Evolutionary conservation across 2,797 vertebrate genomes (phyloP), one percentile per base, ranked within the genome.

Genomic region (Pygocentrus nattereri): DNA sequence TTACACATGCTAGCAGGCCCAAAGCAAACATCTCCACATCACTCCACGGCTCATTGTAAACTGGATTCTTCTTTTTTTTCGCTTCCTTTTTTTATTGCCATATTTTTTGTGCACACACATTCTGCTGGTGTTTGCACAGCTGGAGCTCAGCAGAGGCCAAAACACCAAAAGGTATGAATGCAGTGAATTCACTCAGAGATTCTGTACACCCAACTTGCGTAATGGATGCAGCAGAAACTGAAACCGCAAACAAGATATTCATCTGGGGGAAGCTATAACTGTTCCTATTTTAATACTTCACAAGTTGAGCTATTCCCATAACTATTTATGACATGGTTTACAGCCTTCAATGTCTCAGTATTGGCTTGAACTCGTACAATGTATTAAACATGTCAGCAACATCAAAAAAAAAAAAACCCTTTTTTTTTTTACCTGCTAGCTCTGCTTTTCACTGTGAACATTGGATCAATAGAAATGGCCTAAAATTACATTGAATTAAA

Each of bases 101-200:
- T 75, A 76, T 44, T 56, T 44, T 80, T 71, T 64, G 34, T 44
- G 34, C 68, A 79, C 44, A 62, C 69, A 52, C 44, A 34, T 50
- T 41, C 58, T 65, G 50, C 2, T 5, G 25, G 15, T 71, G 82
- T 84, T 84, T 80, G 76, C 58, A 72, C 78, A 77, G 82, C 82
- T 84, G 73, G 58, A 80, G 74, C 49, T 71, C 67, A 72, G 82
- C 72, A 71, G 44, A 64, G 73, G 47, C 77, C 44, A 11, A 70
- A 81, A 70, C 54, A 61, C 64, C 62, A 34, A 75, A 81, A 72
- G 8, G n/a, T 65, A 72, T 70, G 78, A 25, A 75, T 23, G 56
- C 44, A 8, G 30, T 65, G 54, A 21, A 61, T 81, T 81, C 47
- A 69, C 12, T n/a, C 1, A 8, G 41, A 34, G 44, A 41, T 65